A percentile compares a stretch with the other conserved stretches of the same genome.
Evolutionary conservation across 1,140 invertebrate species (phyloP).

Genomic region (Acromyrmex charruanus): DNA sequence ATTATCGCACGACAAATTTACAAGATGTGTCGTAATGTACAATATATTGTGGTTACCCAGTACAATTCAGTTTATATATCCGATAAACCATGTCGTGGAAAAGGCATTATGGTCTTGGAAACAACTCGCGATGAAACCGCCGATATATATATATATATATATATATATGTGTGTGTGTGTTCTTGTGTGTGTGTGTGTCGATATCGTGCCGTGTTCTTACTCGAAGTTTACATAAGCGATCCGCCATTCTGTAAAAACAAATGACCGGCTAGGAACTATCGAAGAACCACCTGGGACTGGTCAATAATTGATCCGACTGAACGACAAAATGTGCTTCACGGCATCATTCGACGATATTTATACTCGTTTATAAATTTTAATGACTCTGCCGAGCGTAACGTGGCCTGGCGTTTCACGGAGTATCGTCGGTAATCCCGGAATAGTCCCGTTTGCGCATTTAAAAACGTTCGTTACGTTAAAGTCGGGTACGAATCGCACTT

Average conservation of each 20-base stretch:
- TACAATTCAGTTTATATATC: slow-evolving; percentile 19
- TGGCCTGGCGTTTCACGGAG: no score
- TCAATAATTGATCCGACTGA: slow-evolving; percentile 40
- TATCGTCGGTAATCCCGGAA: background rate
- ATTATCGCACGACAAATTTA: slow-evolving; percentile 10
- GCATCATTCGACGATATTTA: background rate
- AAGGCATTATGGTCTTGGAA: slow-evolving; percentile 51
- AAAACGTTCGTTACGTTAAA: background rate
- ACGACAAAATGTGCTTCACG: background rate
- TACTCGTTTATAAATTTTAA: slow-evolving; percentile 39
- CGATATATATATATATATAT: background rate
- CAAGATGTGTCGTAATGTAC: background rate
- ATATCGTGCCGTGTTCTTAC: background rate
- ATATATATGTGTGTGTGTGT: no score
- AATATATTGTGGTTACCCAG: slow-evolving; percentile 30
- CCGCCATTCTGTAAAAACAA: slow-evolving; percentile 20
- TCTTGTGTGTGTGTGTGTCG: background rate
- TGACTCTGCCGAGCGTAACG: background rate
- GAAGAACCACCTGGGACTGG: background rate
- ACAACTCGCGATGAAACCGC: background rate
- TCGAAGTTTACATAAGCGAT: slow-evolving; percentile 26
- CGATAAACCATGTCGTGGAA: slow-evolving; percentile 52
- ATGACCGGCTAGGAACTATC: slow-evolving; percentile 11
- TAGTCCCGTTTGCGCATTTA: background rate
- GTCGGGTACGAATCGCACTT: background rate